A percentile compares a stretch with the other conserved stretches of the same genome.
Evolutionary conservation across 2,113 vertebrate genomes (phyloP).

Genomic region (Cnemophilus loriae): DNA sequence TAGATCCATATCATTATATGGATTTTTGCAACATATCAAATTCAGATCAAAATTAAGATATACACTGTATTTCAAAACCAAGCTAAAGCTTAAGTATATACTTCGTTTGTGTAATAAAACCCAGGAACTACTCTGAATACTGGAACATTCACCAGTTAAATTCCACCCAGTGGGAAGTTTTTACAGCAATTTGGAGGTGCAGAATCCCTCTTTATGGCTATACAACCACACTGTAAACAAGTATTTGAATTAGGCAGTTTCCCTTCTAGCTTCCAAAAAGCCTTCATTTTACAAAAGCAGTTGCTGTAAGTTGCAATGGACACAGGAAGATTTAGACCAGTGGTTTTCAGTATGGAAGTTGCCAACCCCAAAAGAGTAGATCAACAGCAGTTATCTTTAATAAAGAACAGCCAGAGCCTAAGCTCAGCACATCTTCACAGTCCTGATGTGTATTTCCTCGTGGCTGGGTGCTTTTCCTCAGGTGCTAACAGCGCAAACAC

Average conservation of each 20-base stretch:
- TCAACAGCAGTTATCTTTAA: neutral
- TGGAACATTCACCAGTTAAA: conserved; percentile 50
- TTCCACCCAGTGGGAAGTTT: neutral
- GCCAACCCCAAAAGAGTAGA: neutral
- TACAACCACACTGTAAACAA: conserved; percentile 13
- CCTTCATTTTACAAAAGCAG: conserved; percentile 22
- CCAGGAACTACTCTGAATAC: conserved; percentile 39
- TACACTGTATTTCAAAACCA: conserved; percentile 62
- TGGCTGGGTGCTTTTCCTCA: neutral
- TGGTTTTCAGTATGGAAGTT: neutral
- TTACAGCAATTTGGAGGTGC: conserved; percentile 17
- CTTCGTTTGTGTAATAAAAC: conserved; percentile 34
- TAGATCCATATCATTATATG: conserved; percentile 56
- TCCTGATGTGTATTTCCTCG: neutral
- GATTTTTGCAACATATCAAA: conserved; percentile 65
- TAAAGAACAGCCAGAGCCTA: neutral
- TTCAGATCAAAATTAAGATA: conserved; percentile 62
- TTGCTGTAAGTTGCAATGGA: neutral
- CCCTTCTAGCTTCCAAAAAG: conserved; percentile 4
- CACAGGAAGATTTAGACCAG: conserved; percentile 4
- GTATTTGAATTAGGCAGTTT: neutral
- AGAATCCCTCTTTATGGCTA: conserved; percentile 36
- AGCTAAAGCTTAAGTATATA: conserved; percentile 45
- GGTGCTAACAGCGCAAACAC: neutral
- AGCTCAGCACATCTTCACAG: conserved; percentile 4